Evolutionary conservation across 2,797 vertebrate genomes (phyloP).

Genomic region (Girardinus metallicus): DNA sequence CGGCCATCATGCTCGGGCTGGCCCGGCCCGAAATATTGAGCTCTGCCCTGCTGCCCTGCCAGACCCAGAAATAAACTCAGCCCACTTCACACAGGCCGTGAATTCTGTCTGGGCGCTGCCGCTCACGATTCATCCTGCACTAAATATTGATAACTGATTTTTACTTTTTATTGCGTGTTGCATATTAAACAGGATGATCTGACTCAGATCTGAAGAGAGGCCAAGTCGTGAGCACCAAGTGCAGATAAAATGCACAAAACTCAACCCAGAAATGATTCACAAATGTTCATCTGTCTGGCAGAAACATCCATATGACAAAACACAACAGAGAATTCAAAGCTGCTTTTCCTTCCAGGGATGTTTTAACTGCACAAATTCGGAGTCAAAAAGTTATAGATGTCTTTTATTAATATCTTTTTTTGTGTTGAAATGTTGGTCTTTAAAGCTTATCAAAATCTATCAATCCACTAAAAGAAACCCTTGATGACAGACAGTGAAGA

Average conservation of each 20-base stretch:
- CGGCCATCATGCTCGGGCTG: conserved; percentile 28
- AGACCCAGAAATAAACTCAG: conserved; percentile 55
- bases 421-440: background rate
- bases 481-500: background rate
- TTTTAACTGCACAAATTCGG: background rate
- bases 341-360: background rate
- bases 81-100: conserved; percentile 25
- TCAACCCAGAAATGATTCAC: conserved; percentile 25
- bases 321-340: background rate
- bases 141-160: background rate
- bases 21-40: conserved; percentile 70
- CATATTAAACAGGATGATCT: conserved; percentile 15
- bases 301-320: background rate
- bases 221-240: background rate
- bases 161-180: background rate
- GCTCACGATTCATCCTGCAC: conserved; percentile 11
- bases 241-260: conserved; percentile 22
- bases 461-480: background rate
- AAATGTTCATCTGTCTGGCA: conserved; percentile 7
- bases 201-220: conserved; percentile 48
- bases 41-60: conserved; percentile 48
- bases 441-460: background rate
- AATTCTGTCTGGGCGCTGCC: conserved; percentile 22
- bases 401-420: background rate
- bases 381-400: background rate